Conservation (phyloP, 2,797 vertebrate species). For the Agapornis canus region DNA sequence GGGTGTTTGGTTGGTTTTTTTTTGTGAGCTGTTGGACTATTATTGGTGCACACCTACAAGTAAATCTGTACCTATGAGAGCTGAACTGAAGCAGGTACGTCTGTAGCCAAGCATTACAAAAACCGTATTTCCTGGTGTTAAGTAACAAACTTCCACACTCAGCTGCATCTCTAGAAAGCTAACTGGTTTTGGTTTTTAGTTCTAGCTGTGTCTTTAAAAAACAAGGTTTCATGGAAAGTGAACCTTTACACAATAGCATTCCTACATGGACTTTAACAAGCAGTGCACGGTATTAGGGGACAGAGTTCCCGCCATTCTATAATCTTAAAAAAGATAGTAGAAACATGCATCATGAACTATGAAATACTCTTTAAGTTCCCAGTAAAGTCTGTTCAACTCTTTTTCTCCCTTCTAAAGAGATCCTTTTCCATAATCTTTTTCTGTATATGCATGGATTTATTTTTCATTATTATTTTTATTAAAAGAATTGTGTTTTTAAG, state of each 20-base stretch:
- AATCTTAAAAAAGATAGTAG: neutral
- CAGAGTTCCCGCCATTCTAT: neutral
- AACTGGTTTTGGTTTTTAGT: neutral
- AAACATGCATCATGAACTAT: neutral
- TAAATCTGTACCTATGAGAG: neutral
- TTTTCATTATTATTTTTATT: conserved; percentile 48
- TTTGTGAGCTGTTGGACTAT: neutral
- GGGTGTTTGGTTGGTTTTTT: too few relatives aligned
- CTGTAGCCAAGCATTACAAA: neutral
- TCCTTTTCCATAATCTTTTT: neutral
- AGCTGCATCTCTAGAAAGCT: neutral
- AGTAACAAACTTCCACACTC: neutral
- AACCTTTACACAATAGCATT: neutral
- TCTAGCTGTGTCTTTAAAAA: neutral
- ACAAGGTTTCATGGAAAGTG: neutral
- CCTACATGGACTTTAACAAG: neutral
- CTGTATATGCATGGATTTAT: neutral
- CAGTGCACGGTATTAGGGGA: neutral
- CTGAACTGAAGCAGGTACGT: neutral
- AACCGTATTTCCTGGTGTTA: neutral
- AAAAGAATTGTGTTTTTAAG: conserved; percentile 14
- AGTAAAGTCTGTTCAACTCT: neutral
- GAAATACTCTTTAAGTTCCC: neutral
- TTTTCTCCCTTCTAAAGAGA: neutral
- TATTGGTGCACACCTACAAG: neutral